Evolutionary conservation across 2,797 vertebrate genomes (phyloP).

Genomic region (Bradypodion pumilum): DNA sequence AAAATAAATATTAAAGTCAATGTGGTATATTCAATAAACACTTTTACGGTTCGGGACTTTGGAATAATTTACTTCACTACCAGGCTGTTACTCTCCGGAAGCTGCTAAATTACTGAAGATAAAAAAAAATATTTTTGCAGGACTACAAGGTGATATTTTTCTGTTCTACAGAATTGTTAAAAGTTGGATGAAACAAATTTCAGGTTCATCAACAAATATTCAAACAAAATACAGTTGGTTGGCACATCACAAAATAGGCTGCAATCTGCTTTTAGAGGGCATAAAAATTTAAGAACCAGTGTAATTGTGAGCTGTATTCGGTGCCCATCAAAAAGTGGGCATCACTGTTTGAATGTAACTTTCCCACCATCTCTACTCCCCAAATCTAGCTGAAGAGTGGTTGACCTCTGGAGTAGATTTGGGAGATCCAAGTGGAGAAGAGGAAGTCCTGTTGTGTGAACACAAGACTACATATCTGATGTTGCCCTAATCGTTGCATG

Average conservation of each 20-base stretch:
- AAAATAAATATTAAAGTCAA: constrained; percentile 36
- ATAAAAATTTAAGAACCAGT: neutral
- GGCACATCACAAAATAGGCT: neutral
- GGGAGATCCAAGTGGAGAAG: neutral
- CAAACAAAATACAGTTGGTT: neutral
- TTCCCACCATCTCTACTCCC: neutral
- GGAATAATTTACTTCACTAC: neutral
- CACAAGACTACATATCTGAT: neutral
- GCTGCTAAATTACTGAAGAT: neutral
- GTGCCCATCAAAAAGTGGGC: neutral
- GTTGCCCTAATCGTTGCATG: too few species aligned
- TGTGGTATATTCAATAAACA: neutral
- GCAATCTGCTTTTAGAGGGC: neutral
- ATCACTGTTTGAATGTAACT: neutral
- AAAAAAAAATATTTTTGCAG: constrained; percentile 15
- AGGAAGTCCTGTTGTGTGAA: neutral
- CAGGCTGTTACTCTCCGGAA: neutral
- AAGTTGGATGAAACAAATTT: neutral
- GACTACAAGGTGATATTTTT: neutral
- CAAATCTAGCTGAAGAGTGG: neutral
- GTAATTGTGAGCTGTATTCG: neutral
- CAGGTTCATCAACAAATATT: neutral
- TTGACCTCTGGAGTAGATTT: neutral
- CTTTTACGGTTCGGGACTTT: too few species aligned
- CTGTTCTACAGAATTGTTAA: neutral